Evolutionary conservation across 92 coral and sea anemone species (phyloP), one percentile per base, ranked within the genome.

Genomic region (Palythoa heliodiscus): DNA sequence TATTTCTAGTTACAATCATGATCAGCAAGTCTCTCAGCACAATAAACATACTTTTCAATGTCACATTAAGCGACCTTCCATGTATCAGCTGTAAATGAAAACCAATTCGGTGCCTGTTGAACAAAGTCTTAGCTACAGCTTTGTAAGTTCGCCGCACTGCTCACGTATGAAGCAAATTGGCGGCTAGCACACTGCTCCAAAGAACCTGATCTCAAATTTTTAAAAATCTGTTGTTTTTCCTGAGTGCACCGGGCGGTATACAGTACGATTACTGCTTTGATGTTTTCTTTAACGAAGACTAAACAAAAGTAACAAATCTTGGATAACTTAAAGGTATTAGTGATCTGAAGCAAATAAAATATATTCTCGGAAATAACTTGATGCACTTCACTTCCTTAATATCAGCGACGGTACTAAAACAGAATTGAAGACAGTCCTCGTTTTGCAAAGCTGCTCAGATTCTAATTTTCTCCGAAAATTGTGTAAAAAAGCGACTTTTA

Each of bases 281-380:
- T 77, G 50, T 77, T 39, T 78, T 64, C 83, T 78, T 78, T 29
- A 37, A 80, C 24, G 72, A 63, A 66, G 57, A 43, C 39, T 69
- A 66, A 67, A 66, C 39, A 39, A 29, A 80, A 64, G 60, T 15
- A 63, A n/a, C 61, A 64, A 66, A 43, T 52, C 74, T 25, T 5
- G 16, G 54, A 48, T 64, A 23, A 48, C 15, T 29, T 67, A 22
- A 5, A 50, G 84, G 52, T 40, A 67, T 63, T 61, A 63, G 58
- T 47, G 23, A n/a, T 2, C 11, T 63, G 73, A 63, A 80, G 15
- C 72, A 66, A 80, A 67, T 50, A 80, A 12, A 25, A 23, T 9
- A 69, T 53, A 54, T 16, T 23, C 39, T 54, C 2, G 81, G 66
- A 53, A 58, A 17, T 52, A 76, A 52, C 23, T 14, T 8, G 23